Base-by-base conservation (phyloP, 2,113 vertebrate genomes). In the Cyanoramphus novaezelandiae region DNA sequence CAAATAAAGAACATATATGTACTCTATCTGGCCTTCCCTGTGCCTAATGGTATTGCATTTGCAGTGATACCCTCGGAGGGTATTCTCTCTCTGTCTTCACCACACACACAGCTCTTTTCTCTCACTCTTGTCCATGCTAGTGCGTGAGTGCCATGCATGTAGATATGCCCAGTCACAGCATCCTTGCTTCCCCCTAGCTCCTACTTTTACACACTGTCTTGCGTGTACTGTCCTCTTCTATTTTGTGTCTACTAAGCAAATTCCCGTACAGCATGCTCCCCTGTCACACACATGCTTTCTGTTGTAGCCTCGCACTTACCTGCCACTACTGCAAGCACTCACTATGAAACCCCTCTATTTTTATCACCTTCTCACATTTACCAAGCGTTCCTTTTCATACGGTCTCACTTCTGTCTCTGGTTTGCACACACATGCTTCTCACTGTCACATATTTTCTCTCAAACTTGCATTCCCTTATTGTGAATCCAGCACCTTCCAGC, bases 401-500 rank as follows among this genome's bases (percentile, higher is more conserved):
- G 41, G 19, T 77, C 72, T 93, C 60, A 55, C 76, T 86, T 47
- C 68, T 60, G 25, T 81, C 59, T 49, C 39, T 70, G 33, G 27
- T 28, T 64, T 85, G 72, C 1, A 0, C 74, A 20, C 37, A 35
- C 57, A 83, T 31, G 43, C 75, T 90, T 90, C 91, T 72, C 31
- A 25, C 62, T 43, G 31, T 35, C 60, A 78, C 44, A 7, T 52
- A 86, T 82, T 82, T 94, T 82, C 59, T 59, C 46, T 85, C 53
- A 69, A 52, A 88, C 80, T 90, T 69, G 47, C 17, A 9, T 81
- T 69, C 37, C 53, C 60, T 31, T 44, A 72, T 59, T 53, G 63
- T 74, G 67, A 92, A 89, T 80, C 85, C 57, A 69, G 55, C 77
- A 76, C 81, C 90, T 95, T 94, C 44, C 71, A 91, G 85, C 75